Base-by-base conservation (phyloP, 1,140 invertebrate genomes). In the Popillia japonica region DNA sequence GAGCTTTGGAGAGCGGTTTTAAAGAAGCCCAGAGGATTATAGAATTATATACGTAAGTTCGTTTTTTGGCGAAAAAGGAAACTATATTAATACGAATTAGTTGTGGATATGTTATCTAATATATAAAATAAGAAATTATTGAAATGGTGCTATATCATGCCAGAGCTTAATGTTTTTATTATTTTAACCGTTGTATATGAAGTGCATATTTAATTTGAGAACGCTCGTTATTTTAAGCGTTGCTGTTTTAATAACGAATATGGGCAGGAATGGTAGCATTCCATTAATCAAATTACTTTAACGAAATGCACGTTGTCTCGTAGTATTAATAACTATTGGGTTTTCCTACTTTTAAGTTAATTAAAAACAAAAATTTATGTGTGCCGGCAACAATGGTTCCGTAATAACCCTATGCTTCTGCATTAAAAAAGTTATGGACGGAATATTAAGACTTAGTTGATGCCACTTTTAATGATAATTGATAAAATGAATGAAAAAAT, bases 1-100 rank as follows among this genome's bases (percentile, higher is more conserved):
- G 95, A 8, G 95, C 95, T 0, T 87, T 95, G 2, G 92, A 94
- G 85, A 90, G 90, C 42, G 95, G 95, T 0, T 93, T 92, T 86
- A 88, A 94, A 77, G 95, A 96, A 87, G 94, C 94, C n/a, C 89
- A 94, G 61, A 88, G 91, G 17, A 17, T 74, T 59, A 72, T 48
- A n/a, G 27, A 23, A 8, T 68, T 75, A 17, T 64, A 75, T 59
- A 40, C 10, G 40, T 59, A 75, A 61, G 72, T 78, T 20, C 0
- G 20, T 68, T 68, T 11, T 68, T 68, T 55, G 42, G 14, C 42
- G 9, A 9, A 44, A 2, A 44, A 44, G n/a, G n/a, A n/a, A n/a
- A n/a, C 6, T 42, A 42, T 6, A 6, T 42, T 42, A 42, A 42
- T 10, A 42, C 6, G 10, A 42, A 10, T 6, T 6, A 42, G 41